Base-by-base conservation (phyloP, 2,888 invertebrate species). In the Polydrusus pterygomalis region DNA sequence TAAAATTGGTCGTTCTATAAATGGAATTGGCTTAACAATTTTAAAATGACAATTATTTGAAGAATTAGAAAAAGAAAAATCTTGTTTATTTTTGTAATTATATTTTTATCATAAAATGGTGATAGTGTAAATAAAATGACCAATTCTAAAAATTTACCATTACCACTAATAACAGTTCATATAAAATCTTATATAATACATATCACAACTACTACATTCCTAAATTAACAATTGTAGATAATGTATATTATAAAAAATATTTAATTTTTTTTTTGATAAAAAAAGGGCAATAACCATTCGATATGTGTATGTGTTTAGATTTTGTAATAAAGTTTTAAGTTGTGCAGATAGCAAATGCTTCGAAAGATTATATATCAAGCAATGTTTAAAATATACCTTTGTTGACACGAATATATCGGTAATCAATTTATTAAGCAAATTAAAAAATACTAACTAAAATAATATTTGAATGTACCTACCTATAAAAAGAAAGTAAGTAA, bases 261-360 rank as follows among this genome's bases (percentile, higher is more conserved):
- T 62, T 64, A 74, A 81, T 80, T 81, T 80, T 80, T 81, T 80
- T 34, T 34, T 34, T 34, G 34, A 34, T 80, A 77, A 80, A 77
- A 78, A 81, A 82, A 81, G 82, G 82, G 82, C 81, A 82, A 80
- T 81, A 81, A 81, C 25, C 54, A 54, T 13, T 25, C 20, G 54
- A 25, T 54, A 54, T 30, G 13, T 54, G 54, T 54, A 25, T 54
- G 54, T 54, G 54, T 54, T 54, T 54, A 54, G 51, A 51, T 51
- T 51, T 51, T 51, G 18, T 54, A 54, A 25, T 54, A 8, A n/a
- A 51, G 11, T 51, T 11, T n/a, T 13, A 20, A 25, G 20, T 11
- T 51, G 20, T 7, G 13, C 3, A 30, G 25, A 25, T 54, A 25
- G 30, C 25, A 25, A 25, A 25, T 20, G 30, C 25, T 54, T 54